Conservation (phyloP, 2,888 invertebrate species). For the Lumbricus terrestris region DNA sequence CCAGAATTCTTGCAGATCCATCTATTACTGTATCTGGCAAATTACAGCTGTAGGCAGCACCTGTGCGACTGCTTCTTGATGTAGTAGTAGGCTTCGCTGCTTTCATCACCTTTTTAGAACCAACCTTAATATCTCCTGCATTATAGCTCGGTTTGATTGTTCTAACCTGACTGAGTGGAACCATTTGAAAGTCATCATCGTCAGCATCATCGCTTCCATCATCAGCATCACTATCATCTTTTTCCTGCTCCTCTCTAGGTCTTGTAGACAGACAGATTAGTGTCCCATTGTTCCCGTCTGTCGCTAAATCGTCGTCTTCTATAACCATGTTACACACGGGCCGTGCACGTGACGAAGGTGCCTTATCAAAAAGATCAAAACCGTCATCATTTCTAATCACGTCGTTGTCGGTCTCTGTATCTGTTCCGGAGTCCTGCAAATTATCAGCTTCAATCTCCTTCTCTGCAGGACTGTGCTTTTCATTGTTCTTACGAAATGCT, state of each 20-base stretch:
- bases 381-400: not conserved
- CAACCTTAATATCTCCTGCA: not conserved
- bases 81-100: not conserved
- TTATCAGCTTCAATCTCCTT: not conserved
- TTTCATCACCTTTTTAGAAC: not conserved
- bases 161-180: not conserved
- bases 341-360: not conserved
- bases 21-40: not conserved
- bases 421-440: not conserved
- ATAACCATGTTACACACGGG: not conserved
- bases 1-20: not conserved
- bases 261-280: not conserved
- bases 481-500: not conserved
- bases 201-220: not conserved
- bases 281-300: not conserved
- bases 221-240: not conserved
- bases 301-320: conserved; percentile 3
- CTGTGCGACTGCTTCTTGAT: not conserved
- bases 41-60: not conserved
- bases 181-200: conserved; percentile 3
- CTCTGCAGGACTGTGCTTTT: not conserved
- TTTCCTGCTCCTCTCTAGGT: not conserved
- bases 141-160: not conserved
- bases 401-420: not conserved
- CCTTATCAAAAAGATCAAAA: not conserved